phyloP scores from a whole-genome alignment of 2,113 vertebrate genomes.

The Paratilapia polleni region DNA sequence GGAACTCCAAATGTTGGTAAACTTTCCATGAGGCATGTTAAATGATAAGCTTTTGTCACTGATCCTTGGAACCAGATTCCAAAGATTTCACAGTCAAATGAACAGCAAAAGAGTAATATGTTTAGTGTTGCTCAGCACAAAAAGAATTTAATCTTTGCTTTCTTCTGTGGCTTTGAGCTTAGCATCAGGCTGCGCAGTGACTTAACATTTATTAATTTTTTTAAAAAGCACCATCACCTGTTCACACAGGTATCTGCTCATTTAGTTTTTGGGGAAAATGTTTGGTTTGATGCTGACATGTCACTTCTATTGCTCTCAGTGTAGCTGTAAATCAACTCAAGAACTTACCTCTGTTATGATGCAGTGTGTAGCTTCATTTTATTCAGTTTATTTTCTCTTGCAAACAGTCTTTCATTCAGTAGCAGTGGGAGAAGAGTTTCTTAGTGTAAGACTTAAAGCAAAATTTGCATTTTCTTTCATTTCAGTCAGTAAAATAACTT shows the following conservation, averaged over 20 bases:
- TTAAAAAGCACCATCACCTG: slow-evolving; percentile 85
- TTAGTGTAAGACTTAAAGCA: neutral
- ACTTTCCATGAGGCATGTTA: neutral
- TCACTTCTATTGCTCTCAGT: neutral
- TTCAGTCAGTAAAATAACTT: neutral
- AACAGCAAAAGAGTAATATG: slow-evolving; percentile 94
- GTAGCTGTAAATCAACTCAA: neutral
- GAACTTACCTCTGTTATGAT: neutral
- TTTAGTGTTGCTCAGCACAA: slow-evolving; percentile 89
- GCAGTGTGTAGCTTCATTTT: neutral
- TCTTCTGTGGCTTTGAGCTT: slow-evolving; percentile 84
- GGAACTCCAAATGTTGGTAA: slow-evolving; percentile 2
- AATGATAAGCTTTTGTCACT: slow-evolving; percentile 78
- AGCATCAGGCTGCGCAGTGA: slow-evolving; percentile 72
- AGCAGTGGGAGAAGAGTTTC: neutral
- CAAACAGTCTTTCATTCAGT: neutral
- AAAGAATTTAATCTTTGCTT: slow-evolving; percentile 86
- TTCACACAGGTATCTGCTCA: slow-evolving; percentile 82
- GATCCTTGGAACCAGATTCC: slow-evolving; percentile 87
- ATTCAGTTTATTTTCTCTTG: neutral
- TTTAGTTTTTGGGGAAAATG: slow-evolving; percentile 14
- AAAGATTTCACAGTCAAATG: slow-evolving; percentile 97
- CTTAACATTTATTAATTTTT: slow-evolving; percentile 71
- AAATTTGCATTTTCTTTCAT: neutral
- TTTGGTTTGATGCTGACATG: neutral